Percentiles rank a stretch among this genome's conserved stretches.
These are phyloP conservation scores for Drosophila antonietae DNA, from an alignment of 2,888 invertebrate genomes.

Conservation along the genomic window DNA sequence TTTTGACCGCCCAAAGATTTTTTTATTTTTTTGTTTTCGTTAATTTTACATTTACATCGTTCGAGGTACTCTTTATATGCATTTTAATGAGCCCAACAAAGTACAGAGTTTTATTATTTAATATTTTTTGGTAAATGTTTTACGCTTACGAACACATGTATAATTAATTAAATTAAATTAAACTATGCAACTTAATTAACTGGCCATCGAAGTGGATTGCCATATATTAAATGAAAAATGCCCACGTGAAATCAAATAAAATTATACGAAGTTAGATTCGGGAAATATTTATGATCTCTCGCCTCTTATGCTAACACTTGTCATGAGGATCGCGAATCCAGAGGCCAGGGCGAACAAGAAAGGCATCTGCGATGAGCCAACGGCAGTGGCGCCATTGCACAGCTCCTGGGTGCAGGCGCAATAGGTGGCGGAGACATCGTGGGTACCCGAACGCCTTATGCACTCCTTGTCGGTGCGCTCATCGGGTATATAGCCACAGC, in stretches of 20 bases:
- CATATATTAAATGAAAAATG: constrained; percentile 16
- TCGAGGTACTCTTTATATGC: constrained; percentile 35
- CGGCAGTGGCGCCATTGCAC: constrained; percentile 87
- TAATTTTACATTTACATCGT: constrained; percentile 28
- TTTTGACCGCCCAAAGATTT: constrained; percentile 54
- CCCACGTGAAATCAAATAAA: constrained; percentile 8
- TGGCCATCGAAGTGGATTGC: constrained; percentile 18
- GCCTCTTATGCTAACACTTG: constrained; percentile 67
- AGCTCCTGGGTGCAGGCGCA: constrained; percentile 92
- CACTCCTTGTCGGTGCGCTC: constrained; percentile 87
- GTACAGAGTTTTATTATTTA: constrained; percentile 20
- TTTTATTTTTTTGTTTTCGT: constrained; percentile 6
- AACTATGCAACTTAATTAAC: constrained; percentile 50
- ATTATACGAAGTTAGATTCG: constrained; percentile 7
- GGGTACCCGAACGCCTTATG: constrained; percentile 89
- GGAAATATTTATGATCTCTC: constrained; percentile 65
- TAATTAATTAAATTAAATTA: constrained; percentile 26
- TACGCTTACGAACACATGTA: constrained; percentile 59
- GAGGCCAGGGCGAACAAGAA: constrained; percentile 68
- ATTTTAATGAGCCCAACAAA: constrained; percentile 37
- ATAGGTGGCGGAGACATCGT: constrained; percentile 90
- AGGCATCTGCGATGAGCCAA: constrained; percentile 50
- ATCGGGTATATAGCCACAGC: constrained; percentile 92
- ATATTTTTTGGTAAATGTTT: constrained; percentile 12
- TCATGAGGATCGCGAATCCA: constrained; percentile 62